A percentile compares a stretch with the other conserved stretches of the same genome.
Evolutionary conservation across 2,113 vertebrate species (phyloP).

Genomic region (Anser brachyrhynchus): DNA sequence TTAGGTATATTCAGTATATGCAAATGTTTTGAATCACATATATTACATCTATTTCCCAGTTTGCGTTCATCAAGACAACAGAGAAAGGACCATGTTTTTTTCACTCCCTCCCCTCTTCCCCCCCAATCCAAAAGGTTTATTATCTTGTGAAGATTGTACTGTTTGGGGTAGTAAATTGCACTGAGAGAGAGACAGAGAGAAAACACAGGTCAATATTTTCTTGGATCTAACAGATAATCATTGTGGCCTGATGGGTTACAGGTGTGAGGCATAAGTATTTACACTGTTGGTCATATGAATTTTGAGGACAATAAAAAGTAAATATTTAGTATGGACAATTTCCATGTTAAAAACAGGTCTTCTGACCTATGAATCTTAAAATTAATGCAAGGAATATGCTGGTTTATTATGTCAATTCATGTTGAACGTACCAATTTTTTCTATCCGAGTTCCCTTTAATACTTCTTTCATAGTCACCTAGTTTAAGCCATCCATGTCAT

Average conservation of each 20-base stretch:
- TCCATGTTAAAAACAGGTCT: neutral
- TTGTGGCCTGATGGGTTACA: neutral
- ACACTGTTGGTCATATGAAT: fast-evolving
- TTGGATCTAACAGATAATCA: neutral
- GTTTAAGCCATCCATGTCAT: neutral
- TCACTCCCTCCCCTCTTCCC: no score
- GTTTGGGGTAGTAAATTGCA: neutral
- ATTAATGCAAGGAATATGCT: neutral
- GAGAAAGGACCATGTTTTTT: neutral
- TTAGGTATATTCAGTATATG: neutral
- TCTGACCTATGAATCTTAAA: neutral
- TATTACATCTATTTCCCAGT: neutral
- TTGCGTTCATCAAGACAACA: neutral
- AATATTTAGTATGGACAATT: neutral
- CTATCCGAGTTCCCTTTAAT: neutral
- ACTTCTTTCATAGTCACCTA: neutral
- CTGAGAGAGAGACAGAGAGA: neutral
- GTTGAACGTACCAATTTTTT: neutral
- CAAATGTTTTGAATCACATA: neutral
- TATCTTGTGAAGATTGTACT: neutral
- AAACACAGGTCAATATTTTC: neutral
- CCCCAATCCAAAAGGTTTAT: neutral
- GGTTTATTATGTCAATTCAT: neutral
- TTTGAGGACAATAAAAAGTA: neutral
- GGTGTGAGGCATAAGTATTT: neutral